Conservation (phyloP, 2,113 vertebrate species). For the Callionymus lyra region DNA sequence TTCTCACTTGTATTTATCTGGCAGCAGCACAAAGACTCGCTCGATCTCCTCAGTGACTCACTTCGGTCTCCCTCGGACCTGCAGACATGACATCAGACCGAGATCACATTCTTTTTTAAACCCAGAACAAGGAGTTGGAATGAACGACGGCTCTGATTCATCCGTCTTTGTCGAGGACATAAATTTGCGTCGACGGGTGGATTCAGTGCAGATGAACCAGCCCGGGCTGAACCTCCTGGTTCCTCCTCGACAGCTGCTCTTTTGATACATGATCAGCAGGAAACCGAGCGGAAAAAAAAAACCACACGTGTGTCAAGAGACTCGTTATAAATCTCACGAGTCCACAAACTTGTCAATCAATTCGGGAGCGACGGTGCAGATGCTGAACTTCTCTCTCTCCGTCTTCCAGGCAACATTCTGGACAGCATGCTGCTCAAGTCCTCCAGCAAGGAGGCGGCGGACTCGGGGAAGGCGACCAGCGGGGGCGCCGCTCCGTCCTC, state of each 20-base stretch:
- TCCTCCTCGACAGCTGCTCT: slow-evolving; percentile 41
- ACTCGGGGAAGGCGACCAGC: slow-evolving; percentile 69
- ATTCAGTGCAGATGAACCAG: no score
- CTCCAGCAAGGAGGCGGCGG: slow-evolving; percentile 73
- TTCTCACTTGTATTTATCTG: neutral
- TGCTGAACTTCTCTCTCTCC: slow-evolving; percentile 3
- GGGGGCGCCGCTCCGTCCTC: slow-evolving; percentile 71
- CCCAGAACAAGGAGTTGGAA: no score
- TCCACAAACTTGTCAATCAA: neutral
- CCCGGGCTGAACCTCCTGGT: no score
- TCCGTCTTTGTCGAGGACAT: no score
- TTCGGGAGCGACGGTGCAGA: neutral
- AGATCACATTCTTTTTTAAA: no score
- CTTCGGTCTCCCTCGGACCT: no score
- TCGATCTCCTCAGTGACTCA: no score
- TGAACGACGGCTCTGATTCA: no score
- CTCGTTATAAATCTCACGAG: no score
- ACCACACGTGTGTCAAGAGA: slow-evolving; percentile 9
- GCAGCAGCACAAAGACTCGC: no score
- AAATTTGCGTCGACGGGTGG: no score
- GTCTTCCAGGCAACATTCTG: slow-evolving; percentile 66
- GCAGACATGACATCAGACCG: no score
- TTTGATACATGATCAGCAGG: slow-evolving; percentile 50
- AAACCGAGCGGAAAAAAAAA: slow-evolving; percentile 3
- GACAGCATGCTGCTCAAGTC: slow-evolving; percentile 80